Percentiles rank a stretch among this genome's conserved stretches.
These are phyloP conservation scores for Helicoverpa assulta DNA, from an alignment of 2,888 invertebrate species.

Conservation along the genomic window DNA sequence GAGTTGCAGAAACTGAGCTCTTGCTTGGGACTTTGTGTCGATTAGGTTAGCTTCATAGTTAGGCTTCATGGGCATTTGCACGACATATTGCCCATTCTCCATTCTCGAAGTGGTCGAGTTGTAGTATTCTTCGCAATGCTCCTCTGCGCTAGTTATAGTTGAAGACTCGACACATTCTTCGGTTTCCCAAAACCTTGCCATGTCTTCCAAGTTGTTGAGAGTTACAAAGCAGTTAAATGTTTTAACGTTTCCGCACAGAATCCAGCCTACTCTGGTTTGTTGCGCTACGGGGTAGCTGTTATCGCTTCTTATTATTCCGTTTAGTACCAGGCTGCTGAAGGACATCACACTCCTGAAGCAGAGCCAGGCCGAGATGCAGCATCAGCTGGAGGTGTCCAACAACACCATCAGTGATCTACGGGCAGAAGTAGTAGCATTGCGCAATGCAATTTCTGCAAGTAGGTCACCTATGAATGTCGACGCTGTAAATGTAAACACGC, in stretches of 20 bases:
- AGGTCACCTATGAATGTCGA: no score
- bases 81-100: constrained; percentile 44
- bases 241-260: constrained; percentile 17
- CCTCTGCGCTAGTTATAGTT: constrained; percentile 4
- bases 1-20: constrained; percentile 38
- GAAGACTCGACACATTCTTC: constrained; percentile 14
- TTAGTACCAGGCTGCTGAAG: no score
- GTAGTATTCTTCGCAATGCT: constrained; percentile 22
- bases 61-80: constrained; percentile 40
- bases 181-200: constrained; percentile 35
- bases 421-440: no score
- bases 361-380: no score
- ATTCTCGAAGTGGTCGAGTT: constrained; percentile 22
- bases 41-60: constrained; percentile 39
- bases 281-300: constrained; percentile 25
- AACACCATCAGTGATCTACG: no score
- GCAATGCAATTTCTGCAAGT: no score
- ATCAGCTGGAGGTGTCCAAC: no score
- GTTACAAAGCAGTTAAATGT: constrained; percentile 42
- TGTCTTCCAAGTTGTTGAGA: constrained; percentile 30
- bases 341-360: no score
- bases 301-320: constrained; percentile 23
- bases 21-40: constrained; percentile 29
- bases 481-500: no score
- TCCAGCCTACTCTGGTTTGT: constrained; percentile 41